Conservation (phyloP, 1,140 invertebrate genomes). For the Drosophila equinoxialis region DNA sequence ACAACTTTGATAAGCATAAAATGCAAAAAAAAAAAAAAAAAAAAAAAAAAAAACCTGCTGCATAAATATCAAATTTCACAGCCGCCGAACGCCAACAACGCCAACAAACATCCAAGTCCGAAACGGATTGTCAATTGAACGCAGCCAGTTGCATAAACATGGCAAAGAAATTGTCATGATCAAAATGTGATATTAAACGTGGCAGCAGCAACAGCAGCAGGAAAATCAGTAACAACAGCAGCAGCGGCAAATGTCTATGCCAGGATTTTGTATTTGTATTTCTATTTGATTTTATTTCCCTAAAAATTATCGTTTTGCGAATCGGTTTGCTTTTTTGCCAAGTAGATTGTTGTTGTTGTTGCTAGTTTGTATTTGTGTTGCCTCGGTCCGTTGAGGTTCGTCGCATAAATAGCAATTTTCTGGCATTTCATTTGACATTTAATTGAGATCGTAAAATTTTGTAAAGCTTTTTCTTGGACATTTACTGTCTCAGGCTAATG, state of each 20-base stretch:
- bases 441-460: constrained; percentile 82
- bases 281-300: constrained; percentile 78
- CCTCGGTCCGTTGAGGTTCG: constrained; percentile 41
- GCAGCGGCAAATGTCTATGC: constrained; percentile 18
- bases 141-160: constrained; percentile 79
- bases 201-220: constrained; percentile 47
- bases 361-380: constrained; percentile 21
- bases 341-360: constrained; percentile 5
- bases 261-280: constrained; percentile 33
- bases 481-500: constrained; percentile 64
- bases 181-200: constrained; percentile 80
- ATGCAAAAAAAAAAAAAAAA: constrained; percentile 42
- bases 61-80: constrained; percentile 80
- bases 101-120: constrained; percentile 39
- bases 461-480: constrained; percentile 76
- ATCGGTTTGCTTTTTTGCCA: constrained; percentile 26
- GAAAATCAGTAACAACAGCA: background rate
- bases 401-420: constrained; percentile 81
- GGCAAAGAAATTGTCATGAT: constrained; percentile 80
- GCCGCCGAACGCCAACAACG: constrained; percentile 45
- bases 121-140: constrained; percentile 75
- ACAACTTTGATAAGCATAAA: constrained; percentile 80
- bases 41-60: constrained; percentile 55
- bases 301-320: constrained; percentile 65
- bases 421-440: constrained; percentile 82